Evolutionary conservation across 2,888 invertebrate genomes (phyloP), one percentile per base, ranked within the genome.

Genomic region (Hofmannophila pseudospretella): DNA sequence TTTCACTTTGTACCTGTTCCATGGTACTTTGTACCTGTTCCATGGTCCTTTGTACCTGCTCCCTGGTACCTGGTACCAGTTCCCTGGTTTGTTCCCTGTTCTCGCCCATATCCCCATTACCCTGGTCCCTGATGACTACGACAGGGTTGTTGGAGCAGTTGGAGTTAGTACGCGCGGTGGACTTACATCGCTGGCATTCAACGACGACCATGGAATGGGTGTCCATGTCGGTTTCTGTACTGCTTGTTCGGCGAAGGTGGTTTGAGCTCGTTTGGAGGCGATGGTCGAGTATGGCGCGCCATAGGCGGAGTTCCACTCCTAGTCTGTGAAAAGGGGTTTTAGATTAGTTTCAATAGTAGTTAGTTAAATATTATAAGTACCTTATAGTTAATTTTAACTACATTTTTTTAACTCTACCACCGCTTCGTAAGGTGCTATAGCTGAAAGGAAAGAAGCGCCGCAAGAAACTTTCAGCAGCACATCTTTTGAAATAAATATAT

Each of bases 241-340:
- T 84, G 58, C 85, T 82, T 0, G 77, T 60, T 10, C 85, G 69
- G 0, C 81, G 73, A 1, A 78, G 51, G 16, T 66, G 64, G 31
- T 60, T 51, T 1, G 67, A 44, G 10, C 58, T 60, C 7, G 60
- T 44, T 38, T 69, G 71, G 0, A 75, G 44, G 0, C 92, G 86
- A 59, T 91, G 89, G 28, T 91, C 89, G 40, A 90, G 72, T 36
- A 97, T 91, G 0, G 94, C 93, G 44, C 93, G 91, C 97, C 97
- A 97, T 44, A 97, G 84, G 37, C 93, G 90, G 31, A 96, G 90
- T 66, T 96, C 94, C 13, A 94, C 89, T 26, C 96, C 96, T 35
- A 94, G 93, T 66, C 94, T 94, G 79, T 36, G 67, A 67, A 46
- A 45, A n/a, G n/a, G n/a, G n/a, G n/a, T 40, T 20, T 12, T n/a